Evolutionary conservation across 2,113 vertebrate species (phyloP), one percentile per base, ranked within the genome.

Genomic region (Pavo muticus): DNA sequence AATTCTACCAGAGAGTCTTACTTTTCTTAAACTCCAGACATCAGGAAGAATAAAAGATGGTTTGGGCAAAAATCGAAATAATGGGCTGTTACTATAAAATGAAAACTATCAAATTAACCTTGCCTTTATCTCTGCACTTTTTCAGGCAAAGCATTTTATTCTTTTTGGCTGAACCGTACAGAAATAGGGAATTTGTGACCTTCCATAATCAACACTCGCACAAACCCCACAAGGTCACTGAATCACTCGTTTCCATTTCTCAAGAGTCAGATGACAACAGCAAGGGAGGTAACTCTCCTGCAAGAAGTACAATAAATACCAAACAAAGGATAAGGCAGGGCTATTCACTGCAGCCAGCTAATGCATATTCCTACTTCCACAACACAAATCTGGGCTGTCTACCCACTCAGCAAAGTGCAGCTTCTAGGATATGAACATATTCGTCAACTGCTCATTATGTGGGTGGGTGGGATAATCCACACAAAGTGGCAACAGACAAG

Each of bases 381-480:
- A 32, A 47, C 2, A 65, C 35, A 18, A 61, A 44, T 57, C 40
- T 77, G 72, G 64, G 64, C 45, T 79, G 32, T 18, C 59, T 80
- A 39, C 13, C 48, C 59, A 42, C 87, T 87, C 75, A 57, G 78
- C 67, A 45, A 71, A 2, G 20, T 37, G 75, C 59, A 59, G 79
- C 83, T 88, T 61, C 56, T 70, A 30, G 72, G 75, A 70, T 16
- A 48, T 0, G 3, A 91, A 81, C 17, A 2, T 12, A 61, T 48
- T 69, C 80, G 63, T 44, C 72, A 86, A 18, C 14, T 0, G 1
- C 45, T 87, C 60, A 3, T 77, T 64, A 72, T 29, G 37, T 1
- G 0, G 17, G 84, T 64, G 68, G 91, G 77, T 84, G 76, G 80
- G 81, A 78, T 68, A 96, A 92, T 52, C 73, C 84, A 74, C 84